A percentile compares a stretch with the other conserved stretches of the same genome.
These are phyloP conservation scores for Empis stercorea DNA, from an alignment of 2,888 invertebrate species.

Conservation along the genomic window DNA sequence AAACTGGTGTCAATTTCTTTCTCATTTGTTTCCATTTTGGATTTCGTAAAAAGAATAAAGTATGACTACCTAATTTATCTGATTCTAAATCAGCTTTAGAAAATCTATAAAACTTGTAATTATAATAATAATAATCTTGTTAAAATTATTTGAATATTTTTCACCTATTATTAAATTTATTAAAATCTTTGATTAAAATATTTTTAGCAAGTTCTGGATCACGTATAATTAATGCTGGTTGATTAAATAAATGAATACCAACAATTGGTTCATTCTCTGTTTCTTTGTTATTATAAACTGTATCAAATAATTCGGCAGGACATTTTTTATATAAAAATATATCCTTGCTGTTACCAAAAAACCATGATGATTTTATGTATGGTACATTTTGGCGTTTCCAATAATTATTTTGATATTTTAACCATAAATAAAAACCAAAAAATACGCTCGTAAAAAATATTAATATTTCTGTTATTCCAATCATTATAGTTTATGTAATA, in stretches of 20 bases:
- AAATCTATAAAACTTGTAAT: background rate
- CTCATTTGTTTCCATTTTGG: slow-evolving; percentile 36
- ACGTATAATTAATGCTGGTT: slow-evolving; percentile 35
- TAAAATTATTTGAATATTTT: background rate
- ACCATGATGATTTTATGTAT: slow-evolving; percentile 27
- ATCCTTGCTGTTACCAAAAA: slow-evolving; percentile 35
- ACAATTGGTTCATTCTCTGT: slow-evolving; percentile 23
- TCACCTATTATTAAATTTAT: slow-evolving; percentile 32
- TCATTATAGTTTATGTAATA: too few relatives aligned
- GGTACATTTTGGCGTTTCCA: slow-evolving; percentile 32
- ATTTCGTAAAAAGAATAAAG: slow-evolving; percentile 36
- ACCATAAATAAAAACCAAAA: background rate
- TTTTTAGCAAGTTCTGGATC: slow-evolving; percentile 38
- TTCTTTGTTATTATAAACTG: slow-evolving; percentile 27
- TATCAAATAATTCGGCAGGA: slow-evolving; percentile 27
- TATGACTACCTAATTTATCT: slow-evolving; percentile 33
- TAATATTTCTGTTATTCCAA: too few relatives aligned
- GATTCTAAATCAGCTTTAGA: slow-evolving; percentile 8
- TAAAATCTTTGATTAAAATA: slow-evolving; percentile 37
- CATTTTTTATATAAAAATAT: slow-evolving; percentile 23
- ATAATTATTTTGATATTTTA: slow-evolving; percentile 15
- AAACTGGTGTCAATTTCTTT: slow-evolving; percentile 36
- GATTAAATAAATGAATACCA: slow-evolving; percentile 35
- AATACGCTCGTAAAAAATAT: background rate
- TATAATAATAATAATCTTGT: background rate